Percentiles rank a stretch among this genome's conserved stretches.
Conservation (phyloP, 92 coral and sea anemone species). For the Pocillopora grandis region DNA sequence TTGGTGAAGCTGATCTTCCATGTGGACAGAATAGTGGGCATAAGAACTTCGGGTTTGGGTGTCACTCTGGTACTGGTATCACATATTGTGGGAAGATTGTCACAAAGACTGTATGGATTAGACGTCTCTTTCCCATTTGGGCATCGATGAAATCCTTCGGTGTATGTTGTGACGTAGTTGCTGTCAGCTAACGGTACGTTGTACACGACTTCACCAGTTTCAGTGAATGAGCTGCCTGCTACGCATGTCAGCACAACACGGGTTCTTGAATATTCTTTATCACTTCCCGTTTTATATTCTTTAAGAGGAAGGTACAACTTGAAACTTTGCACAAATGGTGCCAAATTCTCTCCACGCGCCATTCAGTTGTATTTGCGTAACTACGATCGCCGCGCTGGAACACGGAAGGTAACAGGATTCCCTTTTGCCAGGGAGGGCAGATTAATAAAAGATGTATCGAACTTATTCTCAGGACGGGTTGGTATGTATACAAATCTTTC, state of each 20-base stretch:
- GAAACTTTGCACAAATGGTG: slow-evolving; percentile 52
- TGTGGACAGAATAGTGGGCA: slow-evolving; percentile 60
- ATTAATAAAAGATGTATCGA: slow-evolving; percentile 47
- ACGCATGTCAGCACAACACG: slow-evolving; percentile 18
- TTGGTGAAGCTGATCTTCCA: slow-evolving; percentile 44
- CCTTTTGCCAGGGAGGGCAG: slow-evolving; percentile 44
- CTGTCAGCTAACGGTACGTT: slow-evolving; percentile 41
- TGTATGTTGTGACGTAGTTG: slow-evolving; percentile 32
- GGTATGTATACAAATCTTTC: slow-evolving; percentile 62
- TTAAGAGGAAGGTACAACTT: slow-evolving; percentile 56
- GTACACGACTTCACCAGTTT: slow-evolving; percentile 20
- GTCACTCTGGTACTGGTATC: slow-evolving; percentile 26
- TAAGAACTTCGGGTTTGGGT: slow-evolving; percentile 1
- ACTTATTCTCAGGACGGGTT: slow-evolving; percentile 41
- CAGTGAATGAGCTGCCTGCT: slow-evolving; percentile 41
- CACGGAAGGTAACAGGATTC: slow-evolving; percentile 36
- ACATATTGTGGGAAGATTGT: slow-evolving; percentile 44
- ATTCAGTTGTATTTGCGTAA: slow-evolving; percentile 48
- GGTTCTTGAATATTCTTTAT: slow-evolving; percentile 25
- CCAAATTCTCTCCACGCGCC: slow-evolving; percentile 31
- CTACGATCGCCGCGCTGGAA: slow-evolving; percentile 53
- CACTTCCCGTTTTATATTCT: slow-evolving; percentile 14
- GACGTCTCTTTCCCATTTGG: slow-evolving; percentile 19
- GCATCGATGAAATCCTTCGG: slow-evolving; percentile 39
- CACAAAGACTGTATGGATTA: slow-evolving; percentile 60